A percentile compares a stretch with the other conserved stretches of the same genome.
These are phyloP conservation scores for Muschampia plurimacula DNA, from an alignment of 2,888 invertebrate species.

Conservation along the genomic window DNA sequence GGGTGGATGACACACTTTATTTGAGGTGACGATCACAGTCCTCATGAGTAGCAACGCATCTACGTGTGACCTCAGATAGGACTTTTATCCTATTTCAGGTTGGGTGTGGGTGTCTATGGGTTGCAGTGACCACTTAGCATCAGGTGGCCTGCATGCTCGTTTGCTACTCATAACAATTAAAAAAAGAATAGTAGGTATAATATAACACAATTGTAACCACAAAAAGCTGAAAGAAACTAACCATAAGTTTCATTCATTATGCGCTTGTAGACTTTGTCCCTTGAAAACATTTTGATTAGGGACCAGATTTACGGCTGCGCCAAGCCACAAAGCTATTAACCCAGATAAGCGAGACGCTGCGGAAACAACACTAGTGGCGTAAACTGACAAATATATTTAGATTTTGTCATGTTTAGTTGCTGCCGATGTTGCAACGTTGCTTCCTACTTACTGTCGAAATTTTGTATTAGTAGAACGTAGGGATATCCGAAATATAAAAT, in stretches of 20 bases:
- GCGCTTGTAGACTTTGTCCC: background rate
- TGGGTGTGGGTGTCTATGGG: too few relatives aligned
- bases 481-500: too few relatives aligned
- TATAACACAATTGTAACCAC: background rate
- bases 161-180: too few relatives aligned
- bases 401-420: slow-evolving; percentile 17
- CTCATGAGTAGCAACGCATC: too few relatives aligned
- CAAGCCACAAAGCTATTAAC: slow-evolving; percentile 16
- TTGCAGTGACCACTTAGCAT: too few relatives aligned
- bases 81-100: too few relatives aligned
- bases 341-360: slow-evolving; percentile 19
- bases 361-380: slow-evolving; percentile 19
- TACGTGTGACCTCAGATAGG: too few relatives aligned
- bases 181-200: too few relatives aligned
- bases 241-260: slow-evolving; percentile 4
- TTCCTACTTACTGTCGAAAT: background rate
- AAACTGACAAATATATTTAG: slow-evolving; percentile 32
- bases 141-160: too few relatives aligned
- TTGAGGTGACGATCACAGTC: too few relatives aligned
- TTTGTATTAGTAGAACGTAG: too few relatives aligned
- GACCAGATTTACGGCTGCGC: slow-evolving; percentile 7
- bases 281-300: background rate
- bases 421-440: slow-evolving; percentile 18
- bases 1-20: too few relatives aligned
- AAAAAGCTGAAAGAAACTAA: background rate